These are phyloP conservation scores for Semaprochilodus insignis DNA, from an alignment of 2,797 vertebrate species.

Conservation along the genomic window DNA sequence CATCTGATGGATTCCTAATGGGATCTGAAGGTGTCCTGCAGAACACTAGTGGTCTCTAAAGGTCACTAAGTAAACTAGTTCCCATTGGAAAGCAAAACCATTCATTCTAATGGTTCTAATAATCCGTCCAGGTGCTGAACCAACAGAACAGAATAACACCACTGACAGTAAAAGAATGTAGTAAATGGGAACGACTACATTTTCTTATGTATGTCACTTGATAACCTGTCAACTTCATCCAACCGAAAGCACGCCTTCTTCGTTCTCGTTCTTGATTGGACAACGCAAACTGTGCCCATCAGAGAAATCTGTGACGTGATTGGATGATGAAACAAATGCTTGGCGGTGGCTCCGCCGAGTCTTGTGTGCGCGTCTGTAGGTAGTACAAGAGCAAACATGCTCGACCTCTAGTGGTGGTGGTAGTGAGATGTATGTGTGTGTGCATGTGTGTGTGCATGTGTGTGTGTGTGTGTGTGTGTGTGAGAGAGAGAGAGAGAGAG, in stretches of 20 bases:
- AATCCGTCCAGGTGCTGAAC: too few relatives aligned
- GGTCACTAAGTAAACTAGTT: too few relatives aligned
- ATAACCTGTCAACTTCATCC: too few relatives aligned
- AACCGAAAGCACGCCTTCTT: not conserved
- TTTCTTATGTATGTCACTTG: too few relatives aligned
- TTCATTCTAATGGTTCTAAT: too few relatives aligned
- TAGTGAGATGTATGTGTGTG: not conserved
- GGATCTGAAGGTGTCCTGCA: too few relatives aligned
- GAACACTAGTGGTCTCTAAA: too few relatives aligned
- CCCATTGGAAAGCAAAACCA: too few relatives aligned
- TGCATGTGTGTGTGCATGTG: not conserved
- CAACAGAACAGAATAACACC: too few relatives aligned
- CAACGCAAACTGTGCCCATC: not conserved
- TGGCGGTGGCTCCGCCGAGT: not conserved
- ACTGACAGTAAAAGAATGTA: too few relatives aligned
- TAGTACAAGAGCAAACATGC: not conserved
- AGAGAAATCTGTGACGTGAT: not conserved
- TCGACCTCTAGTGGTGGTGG: conserved; percentile 41
- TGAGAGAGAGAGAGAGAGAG: not conserved
- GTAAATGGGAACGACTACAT: too few relatives aligned
- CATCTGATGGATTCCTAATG: too few relatives aligned
- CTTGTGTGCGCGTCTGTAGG: not conserved
- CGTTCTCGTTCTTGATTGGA: not conserved
- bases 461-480: not conserved
- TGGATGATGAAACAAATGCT: not conserved